Percentiles rank a stretch among this genome's conserved stretches.
Evolutionary conservation across 2,113 vertebrate genomes (phyloP).

Genomic region (Ceyx melanurus): DNA sequence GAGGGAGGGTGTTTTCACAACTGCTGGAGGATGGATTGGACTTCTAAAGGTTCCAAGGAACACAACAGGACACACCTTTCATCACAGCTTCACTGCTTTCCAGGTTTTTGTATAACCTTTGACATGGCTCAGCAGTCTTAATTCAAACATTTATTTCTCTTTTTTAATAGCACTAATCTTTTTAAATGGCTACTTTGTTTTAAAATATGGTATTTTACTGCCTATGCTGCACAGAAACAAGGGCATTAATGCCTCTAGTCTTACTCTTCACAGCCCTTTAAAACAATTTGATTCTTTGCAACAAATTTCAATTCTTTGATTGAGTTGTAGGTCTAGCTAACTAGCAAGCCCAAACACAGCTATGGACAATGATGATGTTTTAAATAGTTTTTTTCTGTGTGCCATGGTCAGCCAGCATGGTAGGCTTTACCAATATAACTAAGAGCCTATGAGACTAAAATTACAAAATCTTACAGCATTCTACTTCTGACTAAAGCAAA

Average conservation of each 20-base stretch:
- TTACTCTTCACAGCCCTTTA: not conserved
- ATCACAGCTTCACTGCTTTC: not conserved
- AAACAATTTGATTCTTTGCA: not conserved
- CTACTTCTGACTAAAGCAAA: constrained; percentile 49
- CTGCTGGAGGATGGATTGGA: not conserved
- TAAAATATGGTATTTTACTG: not conserved
- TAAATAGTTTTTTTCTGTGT: constrained; percentile 8
- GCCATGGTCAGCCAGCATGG: constrained; percentile 17
- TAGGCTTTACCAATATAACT: constrained; percentile 35
- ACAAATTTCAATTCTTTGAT: not conserved
- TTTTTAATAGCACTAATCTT: not conserved
- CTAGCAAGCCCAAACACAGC: not conserved
- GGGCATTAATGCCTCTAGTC: not conserved
- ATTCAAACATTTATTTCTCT: not conserved
- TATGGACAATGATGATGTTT: not conserved
- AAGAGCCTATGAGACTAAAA: constrained; percentile 48
- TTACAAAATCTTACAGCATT: constrained; percentile 62
- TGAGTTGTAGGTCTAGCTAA: not conserved
- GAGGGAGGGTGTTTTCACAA: not conserved
- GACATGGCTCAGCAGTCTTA: not conserved
- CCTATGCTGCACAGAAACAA: not conserved
- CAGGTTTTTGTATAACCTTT: not conserved
- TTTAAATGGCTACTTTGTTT: not conserved
- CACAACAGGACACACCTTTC: not conserved
- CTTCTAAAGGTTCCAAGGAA: not conserved